Conservation (phyloP, 2,797 vertebrate species). For the Rousettus madagascariensis region DNA sequence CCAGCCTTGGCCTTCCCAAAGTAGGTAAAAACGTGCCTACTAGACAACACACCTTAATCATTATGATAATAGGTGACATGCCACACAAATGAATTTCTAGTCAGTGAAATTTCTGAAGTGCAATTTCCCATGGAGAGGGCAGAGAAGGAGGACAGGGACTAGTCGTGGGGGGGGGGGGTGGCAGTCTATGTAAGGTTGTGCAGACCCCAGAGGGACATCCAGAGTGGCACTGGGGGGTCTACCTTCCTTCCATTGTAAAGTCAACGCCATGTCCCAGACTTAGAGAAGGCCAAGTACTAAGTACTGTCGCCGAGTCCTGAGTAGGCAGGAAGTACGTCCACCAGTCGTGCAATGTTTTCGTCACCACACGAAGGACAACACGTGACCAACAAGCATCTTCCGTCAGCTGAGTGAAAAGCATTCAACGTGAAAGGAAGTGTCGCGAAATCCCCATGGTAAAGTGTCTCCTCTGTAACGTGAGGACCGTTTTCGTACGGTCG, state of each 20-base stretch:
- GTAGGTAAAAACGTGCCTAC: neutral
- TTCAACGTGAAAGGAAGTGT: neutral
- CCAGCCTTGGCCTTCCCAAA: neutral
- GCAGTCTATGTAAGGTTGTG: neutral
- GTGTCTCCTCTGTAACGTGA: neutral
- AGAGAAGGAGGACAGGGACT: neutral
- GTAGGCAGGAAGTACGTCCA: neutral
- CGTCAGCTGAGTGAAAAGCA: neutral
- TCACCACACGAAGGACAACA: neutral
- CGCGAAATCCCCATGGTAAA: neutral
- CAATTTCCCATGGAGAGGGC: neutral
- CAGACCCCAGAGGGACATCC: conserved; percentile 34
- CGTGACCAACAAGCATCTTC: neutral
- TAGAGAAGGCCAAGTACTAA: no score
- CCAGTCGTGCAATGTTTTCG: neutral
- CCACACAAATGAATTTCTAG: conserved; percentile 28
- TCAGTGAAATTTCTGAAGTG: conserved; percentile 18
- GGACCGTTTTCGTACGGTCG: neutral
- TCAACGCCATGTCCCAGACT: neutral
- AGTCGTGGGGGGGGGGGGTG: neutral
- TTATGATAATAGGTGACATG: neutral
- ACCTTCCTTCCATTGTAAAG: neutral
- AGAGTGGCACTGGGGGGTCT: neutral
- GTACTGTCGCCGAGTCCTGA: neutral
- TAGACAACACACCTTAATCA: neutral